Base-by-base conservation (phyloP, 2,888 invertebrate species). In the Nomada goodeniana region DNA sequence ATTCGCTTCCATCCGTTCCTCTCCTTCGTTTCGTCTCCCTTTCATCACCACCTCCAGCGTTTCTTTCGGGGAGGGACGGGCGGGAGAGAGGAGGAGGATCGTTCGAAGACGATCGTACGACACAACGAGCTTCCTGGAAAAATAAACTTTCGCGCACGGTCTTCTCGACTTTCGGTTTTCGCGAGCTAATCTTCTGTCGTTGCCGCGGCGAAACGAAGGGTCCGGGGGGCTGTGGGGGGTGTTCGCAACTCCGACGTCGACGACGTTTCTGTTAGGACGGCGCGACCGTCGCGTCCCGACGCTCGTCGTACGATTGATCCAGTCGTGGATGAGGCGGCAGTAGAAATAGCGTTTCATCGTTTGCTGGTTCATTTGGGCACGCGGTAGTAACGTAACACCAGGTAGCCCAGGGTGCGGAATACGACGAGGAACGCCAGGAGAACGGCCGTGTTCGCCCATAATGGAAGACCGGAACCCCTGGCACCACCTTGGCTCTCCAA, bases 381-480 rank as follows among this genome's bases (percentile, higher is more conserved):
- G 89, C 96, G 95, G 91, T 96, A 95, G 92, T 96, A 96, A 88
- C 97, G 95, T 88, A 97, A 94, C 84, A 97, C 96, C 86, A 96
- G 94, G 93, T 97, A 97, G 84, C 97, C 97, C 84, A 97, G 94
- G 73, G 96, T 94, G 86, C 97, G 95, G 94, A 97, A 97, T 88
- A 96, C 95, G 87, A 96, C 92, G 85, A 97, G 95, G 94, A 97
- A 97, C 89, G 95, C 95, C 88, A 97, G 91, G 80, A 97, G 94
- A 68, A 97, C 96, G 77, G 96, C 93, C 18, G 96, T 96, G 93
- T 97, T 97, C 79, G 96, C 95, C 97, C 97, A 97, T 26, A 97
- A 94, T 18, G 97, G 96, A 83, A 95, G 91, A 74, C 93, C 92
- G 63, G 92, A 89, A 65, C 92, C 91, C 80, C 95, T 94, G 85